Evolutionary conservation across 1,140 invertebrate species (phyloP).

Genomic region (Adoxophyes honmai): DNA sequence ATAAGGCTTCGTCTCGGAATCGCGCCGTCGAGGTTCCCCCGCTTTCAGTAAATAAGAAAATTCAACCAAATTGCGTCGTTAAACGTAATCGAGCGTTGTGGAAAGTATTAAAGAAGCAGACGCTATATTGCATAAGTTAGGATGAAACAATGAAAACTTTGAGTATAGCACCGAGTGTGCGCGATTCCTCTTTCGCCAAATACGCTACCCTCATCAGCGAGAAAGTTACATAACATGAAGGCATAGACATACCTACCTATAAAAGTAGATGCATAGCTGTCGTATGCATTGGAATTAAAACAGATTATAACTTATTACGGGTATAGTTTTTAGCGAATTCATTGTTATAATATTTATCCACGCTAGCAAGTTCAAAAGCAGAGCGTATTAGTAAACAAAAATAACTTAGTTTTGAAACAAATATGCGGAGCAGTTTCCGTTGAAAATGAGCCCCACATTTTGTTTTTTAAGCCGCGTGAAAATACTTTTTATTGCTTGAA

Average conservation of each 20-base stretch:
- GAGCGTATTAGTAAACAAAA: too few relatives aligned
- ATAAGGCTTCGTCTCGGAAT: conserved; percentile 39
- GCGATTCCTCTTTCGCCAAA: conserved; percentile 58
- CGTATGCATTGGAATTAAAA: too few relatives aligned
- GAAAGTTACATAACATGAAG: conserved; percentile 32
- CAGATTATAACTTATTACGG: too few relatives aligned
- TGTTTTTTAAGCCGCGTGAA: too few relatives aligned
- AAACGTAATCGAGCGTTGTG: conserved; percentile 71
- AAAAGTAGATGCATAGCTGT: too few relatives aligned
- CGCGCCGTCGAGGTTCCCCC: conserved; percentile 49
- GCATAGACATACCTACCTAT: background rate
- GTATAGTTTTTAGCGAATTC: too few relatives aligned
- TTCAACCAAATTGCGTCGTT: conserved; percentile 64
- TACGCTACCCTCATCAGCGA: conserved; percentile 43
- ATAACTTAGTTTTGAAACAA: too few relatives aligned
- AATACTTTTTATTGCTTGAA: too few relatives aligned
- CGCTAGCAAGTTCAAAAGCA: too few relatives aligned
- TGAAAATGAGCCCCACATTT: too few relatives aligned
- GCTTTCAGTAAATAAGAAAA: conserved; percentile 72
- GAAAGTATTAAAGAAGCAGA: conserved; percentile 74
- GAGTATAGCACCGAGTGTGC: conserved; percentile 63
- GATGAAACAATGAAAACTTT: conserved; percentile 74
- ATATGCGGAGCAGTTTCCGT: too few relatives aligned
- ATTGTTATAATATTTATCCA: too few relatives aligned
- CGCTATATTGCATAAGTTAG: conserved; percentile 75